Conservation (phyloP, 2,888 invertebrate genomes). For the Cactoblastis cactorum region DNA sequence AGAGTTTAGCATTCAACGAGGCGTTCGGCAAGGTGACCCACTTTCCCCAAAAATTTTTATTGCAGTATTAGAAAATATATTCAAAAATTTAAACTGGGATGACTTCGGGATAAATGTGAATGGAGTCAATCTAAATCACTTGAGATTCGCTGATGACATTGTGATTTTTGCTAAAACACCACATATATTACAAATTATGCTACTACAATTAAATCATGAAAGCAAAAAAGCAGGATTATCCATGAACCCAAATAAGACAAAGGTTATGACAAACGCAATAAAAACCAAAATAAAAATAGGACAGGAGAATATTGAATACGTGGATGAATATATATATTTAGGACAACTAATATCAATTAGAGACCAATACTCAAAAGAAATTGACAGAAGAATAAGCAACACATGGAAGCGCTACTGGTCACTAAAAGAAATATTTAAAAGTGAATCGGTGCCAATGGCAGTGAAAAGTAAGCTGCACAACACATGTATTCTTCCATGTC, state of each 20-base stretch:
- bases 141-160: not conserved
- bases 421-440: not conserved
- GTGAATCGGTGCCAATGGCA: not conserved
- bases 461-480: not conserved
- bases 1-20: not conserved
- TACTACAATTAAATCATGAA: too few species aligned
- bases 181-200: too few species aligned
- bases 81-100: not conserved
- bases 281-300: too few species aligned
- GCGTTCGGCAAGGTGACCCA: not conserved
- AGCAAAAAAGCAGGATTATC: too few species aligned
- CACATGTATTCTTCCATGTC: not conserved
- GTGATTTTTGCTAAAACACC: too few species aligned
- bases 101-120: not conserved
- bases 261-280: too few species aligned
- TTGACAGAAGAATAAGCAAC: conserved; percentile 1
- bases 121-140: not conserved
- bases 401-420: conserved; percentile 10
- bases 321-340: too few species aligned
- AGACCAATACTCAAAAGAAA: not conserved
- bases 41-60: not conserved
- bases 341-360: not conserved
- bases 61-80: not conserved
- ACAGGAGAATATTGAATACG: too few species aligned
- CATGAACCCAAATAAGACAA: too few species aligned